Percentiles rank a stretch among this genome's conserved stretches.
These are phyloP conservation scores for Triops cancriformis DNA, from an alignment of 1,140 invertebrate genomes.

Conservation along the genomic window DNA sequence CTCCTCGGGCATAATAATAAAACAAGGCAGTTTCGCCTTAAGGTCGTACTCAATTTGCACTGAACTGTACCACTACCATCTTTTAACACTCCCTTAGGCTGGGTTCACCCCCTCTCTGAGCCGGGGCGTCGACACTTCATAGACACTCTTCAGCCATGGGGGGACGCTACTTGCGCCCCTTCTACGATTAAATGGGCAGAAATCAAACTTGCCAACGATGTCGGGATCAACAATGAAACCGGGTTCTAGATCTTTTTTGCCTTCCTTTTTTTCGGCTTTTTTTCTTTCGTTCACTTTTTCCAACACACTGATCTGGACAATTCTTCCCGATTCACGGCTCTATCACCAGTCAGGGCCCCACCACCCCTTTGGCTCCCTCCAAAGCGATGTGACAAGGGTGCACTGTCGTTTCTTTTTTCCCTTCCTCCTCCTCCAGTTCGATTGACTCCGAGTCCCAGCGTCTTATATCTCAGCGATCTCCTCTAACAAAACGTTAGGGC, in stretches of 20 bases:
- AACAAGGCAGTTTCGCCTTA: background rate
- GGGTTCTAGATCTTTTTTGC: background rate
- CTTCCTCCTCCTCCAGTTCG: background rate
- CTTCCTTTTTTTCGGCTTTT: background rate
- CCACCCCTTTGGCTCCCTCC: background rate
- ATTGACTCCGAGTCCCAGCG: background rate
- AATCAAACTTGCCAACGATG: background rate
- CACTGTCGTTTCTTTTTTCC: background rate
- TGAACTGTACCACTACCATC: background rate
- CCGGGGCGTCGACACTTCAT: background rate
- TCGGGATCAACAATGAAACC: background rate
- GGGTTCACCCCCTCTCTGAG: background rate
- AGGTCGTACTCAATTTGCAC: background rate
- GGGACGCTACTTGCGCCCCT: no score
- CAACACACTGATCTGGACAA: background rate
- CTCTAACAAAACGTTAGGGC: background rate
- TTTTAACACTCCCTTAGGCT: background rate
- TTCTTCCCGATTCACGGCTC: background rate
- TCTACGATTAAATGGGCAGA: background rate
- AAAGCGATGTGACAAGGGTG: background rate
- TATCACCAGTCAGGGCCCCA: background rate
- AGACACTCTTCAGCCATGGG: background rate
- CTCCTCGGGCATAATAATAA: no score
- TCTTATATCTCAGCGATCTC: background rate
- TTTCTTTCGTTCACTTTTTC: background rate